phyloP scores from a whole-genome alignment of 2,113 vertebrate species.

The Sakesphorus luctuosus region DNA sequence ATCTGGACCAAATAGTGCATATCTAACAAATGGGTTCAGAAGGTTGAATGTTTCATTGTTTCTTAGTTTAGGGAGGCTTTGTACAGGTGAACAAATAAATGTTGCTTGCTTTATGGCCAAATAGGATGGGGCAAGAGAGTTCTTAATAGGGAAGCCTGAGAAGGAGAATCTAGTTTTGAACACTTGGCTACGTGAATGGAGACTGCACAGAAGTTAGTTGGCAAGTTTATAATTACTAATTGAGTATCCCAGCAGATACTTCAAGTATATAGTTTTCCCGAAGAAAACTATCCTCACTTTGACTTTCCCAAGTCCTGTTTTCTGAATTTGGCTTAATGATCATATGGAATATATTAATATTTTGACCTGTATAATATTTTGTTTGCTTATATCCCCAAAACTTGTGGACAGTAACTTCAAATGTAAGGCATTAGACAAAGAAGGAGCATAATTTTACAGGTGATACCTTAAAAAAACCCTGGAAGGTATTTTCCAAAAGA shows the following conservation, averaged over 20 bases:
- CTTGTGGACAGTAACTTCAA: neutral
- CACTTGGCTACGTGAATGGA: neutral
- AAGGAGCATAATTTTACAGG: neutral
- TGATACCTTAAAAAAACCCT: neutral
- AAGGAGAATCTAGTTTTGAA: neutral
- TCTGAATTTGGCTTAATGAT: neutral
- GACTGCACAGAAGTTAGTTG: neutral
- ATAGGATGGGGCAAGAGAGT: neutral
- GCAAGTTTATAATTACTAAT: neutral
- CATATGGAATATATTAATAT: accelerated
- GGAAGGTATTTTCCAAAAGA: neutral
- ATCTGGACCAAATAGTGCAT: neutral
- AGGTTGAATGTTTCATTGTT: neutral
- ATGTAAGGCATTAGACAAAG: neutral
- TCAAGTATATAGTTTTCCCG: neutral
- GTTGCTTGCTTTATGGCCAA: neutral
- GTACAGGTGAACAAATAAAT: neutral
- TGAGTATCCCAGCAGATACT: neutral
- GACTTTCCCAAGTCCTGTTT: neutral
- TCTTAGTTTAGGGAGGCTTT: neutral
- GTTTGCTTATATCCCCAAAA: neutral
- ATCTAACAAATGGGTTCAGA: neutral
- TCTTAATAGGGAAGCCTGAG: neutral
- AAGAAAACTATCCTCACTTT: neutral
- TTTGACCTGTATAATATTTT: neutral